A percentile compares a stretch with the other conserved stretches of the same genome.
Conservation (phyloP, 2,113 vertebrate species). For the Bostrychus sinensis region DNA sequence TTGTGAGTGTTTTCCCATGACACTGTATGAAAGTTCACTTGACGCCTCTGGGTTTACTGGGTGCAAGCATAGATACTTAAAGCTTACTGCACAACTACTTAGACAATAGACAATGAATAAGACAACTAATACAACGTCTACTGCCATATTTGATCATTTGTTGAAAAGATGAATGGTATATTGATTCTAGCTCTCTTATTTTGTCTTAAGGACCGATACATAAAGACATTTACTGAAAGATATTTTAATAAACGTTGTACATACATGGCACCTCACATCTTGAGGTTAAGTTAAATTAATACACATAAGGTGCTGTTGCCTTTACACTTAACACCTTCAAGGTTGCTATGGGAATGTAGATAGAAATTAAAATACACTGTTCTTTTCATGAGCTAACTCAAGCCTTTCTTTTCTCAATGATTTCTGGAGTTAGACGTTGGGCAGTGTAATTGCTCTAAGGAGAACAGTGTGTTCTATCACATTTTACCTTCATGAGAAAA, state of each 20-base stretch:
- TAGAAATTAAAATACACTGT: neutral
- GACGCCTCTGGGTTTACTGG: constrained; percentile 42
- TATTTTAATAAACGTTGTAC: too few relatives aligned
- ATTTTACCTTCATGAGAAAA: neutral
- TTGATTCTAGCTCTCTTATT: too few relatives aligned
- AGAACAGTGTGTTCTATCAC: neutral
- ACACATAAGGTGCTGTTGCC: neutral
- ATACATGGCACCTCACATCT: too few relatives aligned
- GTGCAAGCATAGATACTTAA: constrained; percentile 9
- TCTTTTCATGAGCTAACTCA: neutral
- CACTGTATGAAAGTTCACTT: constrained; percentile 53
- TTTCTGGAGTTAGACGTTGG: neutral
- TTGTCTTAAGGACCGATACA: too few relatives aligned
- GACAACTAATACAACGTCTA: neutral
- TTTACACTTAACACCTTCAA: neutral
- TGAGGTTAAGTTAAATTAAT: too few relatives aligned
- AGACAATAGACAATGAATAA: constrained; percentile 11
- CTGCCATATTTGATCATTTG: too few relatives aligned
- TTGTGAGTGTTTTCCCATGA: constrained; percentile 43
- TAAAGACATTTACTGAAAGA: too few relatives aligned
- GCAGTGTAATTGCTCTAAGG: neutral
- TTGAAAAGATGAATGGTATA: too few relatives aligned
- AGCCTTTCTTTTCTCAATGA: neutral
- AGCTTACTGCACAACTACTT: constrained; percentile 16
- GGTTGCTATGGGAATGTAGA: constrained; percentile 1